Evolutionary conservation across 1,140 invertebrate species (phyloP).

Genomic region (Philopotamus ludificatus): DNA sequence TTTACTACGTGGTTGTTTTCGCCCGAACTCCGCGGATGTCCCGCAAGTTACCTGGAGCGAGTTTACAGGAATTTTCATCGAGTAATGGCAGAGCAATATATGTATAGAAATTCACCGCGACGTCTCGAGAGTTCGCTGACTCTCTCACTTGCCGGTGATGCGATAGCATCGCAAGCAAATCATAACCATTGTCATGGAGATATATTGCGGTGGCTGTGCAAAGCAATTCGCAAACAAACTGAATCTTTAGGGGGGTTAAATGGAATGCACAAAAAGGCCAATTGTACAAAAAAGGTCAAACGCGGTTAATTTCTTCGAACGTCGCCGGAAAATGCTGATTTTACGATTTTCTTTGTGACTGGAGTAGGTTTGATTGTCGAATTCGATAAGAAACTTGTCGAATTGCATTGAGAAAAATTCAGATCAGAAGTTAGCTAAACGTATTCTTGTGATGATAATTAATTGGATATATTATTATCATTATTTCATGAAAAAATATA

Average conservation of each 20-base stretch:
- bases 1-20: constrained; percentile 5
- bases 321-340: background rate
- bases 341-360: background rate
- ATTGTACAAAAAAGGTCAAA: background rate
- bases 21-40: background rate
- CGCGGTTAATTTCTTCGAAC: background rate
- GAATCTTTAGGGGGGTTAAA: background rate
- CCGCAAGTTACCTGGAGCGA: background rate
- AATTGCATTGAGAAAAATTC: background rate
- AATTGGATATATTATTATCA: too few species aligned
- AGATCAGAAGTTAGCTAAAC: too few species aligned
- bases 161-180: too few species aligned
- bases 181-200: too few species aligned
- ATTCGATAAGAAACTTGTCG: background rate
- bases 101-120: background rate
- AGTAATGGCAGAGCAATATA: constrained; percentile 8
- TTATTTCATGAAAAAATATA: too few species aligned
- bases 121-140: background rate
- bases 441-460: too few species aligned
- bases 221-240: background rate
- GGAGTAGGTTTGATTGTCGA: background rate
- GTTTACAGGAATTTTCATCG: constrained; percentile 13
- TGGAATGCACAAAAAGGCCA: background rate
- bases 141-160: too few species aligned
- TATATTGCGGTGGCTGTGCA: too few species aligned